Evolutionary conservation across 2,113 vertebrate genomes (phyloP), one percentile per base, ranked within the genome.

Genomic region (Nesogale talazaci): DNA sequence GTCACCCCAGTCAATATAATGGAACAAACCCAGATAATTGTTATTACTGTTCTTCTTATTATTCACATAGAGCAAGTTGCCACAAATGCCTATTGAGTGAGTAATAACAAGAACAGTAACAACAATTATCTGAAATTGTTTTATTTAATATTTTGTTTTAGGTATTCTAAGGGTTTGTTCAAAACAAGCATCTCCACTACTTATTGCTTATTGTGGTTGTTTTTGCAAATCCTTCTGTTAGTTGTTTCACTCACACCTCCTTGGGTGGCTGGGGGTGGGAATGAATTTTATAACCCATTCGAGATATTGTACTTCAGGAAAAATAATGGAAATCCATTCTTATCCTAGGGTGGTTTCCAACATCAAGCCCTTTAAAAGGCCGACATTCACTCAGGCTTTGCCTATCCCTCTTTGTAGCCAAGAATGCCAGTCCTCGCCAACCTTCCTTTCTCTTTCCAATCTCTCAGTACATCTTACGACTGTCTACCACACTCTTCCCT

Each of bases 241-340:
- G 52, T 34, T 78, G 23, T 56, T 94, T 79, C 17, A 42, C 25
- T 81, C 56, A 56, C 29, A 40, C 75, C 42, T 16, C 17, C 42
- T 89, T 90, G 14, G 7, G 7, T 86, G 76, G n/a, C n/a, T n/a
- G n/a, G n/a, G n/a, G n/a, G n/a, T n/a, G n/a, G n/a, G n/a, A n/a
- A n/a, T 92, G 40, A 93, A 79, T 14, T 34, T 59, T 74, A 87
- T 70, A 89, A 92, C 83, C 61, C 67, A 94, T 74, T 27, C 38
- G 76, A 86, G 69, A 94, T 94, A 85, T 91, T 91, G 91, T 11
- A 89, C 36, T 78, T 94, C 52, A 89, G 42, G 75, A 80, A 90
- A 95, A 89, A 61, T 69, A 83, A 88, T 65, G 67, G 57, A 90
- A 56, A 80, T 34, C 4, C 11, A 31, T 88, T 92, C 52, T 83